phyloP scores from a whole-genome alignment of 1,140 invertebrate genomes.

The Eufriesea mexicana region DNA sequence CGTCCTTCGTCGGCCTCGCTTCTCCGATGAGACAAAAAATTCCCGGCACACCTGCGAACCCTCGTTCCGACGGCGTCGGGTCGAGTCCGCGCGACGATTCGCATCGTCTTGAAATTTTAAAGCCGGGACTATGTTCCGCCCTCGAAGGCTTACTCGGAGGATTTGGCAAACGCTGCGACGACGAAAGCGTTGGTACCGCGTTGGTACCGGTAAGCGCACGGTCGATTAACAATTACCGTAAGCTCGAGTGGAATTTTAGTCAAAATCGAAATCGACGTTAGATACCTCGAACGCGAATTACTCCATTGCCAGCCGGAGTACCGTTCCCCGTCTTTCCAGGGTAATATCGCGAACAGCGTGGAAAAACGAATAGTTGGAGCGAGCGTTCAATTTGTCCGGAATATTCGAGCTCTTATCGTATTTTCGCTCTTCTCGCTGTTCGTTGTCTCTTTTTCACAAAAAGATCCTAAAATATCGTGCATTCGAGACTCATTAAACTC shows the following conservation, averaged over 20 bases:
- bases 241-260: not conserved
- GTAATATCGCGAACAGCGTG: not conserved
- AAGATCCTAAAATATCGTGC: not conserved
- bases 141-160: not conserved
- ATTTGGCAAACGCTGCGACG: not conserved
- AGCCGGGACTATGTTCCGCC: not conserved
- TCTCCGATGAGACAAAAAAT: not conserved
- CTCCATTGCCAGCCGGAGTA: not conserved
- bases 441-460: not conserved
- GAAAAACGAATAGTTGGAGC: not conserved
- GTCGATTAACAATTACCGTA: not conserved
- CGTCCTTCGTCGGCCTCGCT: not conserved
- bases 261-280: not conserved
- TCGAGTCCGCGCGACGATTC: not conserved
- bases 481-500: slow-evolving; percentile 17
- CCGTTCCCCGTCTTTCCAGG: not conserved
- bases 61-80: not conserved
- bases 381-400: not conserved
- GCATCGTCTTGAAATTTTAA: not conserved
- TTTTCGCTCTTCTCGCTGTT: not conserved
- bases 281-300: not conserved
- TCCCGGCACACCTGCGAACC: slow-evolving; percentile 16
- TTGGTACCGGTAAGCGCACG: not conserved
- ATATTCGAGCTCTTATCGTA: not conserved
- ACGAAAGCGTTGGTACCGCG: not conserved